Evolutionary conservation across 2,113 vertebrate genomes (phyloP), one percentile per base, ranked within the genome.

Genomic region (Megaceryle torquata): DNA sequence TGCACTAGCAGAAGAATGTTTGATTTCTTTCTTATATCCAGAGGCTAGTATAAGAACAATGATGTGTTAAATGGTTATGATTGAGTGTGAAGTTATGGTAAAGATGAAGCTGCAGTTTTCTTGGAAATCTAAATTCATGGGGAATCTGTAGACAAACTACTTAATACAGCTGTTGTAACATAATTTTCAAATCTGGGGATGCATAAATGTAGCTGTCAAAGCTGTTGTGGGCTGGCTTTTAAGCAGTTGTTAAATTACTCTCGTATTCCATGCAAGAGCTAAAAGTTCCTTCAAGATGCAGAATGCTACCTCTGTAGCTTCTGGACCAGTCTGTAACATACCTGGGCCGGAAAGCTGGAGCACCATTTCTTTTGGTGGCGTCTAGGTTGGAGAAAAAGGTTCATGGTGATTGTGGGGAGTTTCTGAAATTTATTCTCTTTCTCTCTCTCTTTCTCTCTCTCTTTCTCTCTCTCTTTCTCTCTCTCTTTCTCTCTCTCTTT

Each of bases 71-170:
- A 81, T 84, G 28, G 31, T 84, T 87, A 61, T 56, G 65, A 89
- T 10, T 44, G n/a, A 92, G 26, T 86, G 60, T 61, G 29, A 71
- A 65, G 56, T 78, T 89, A 51, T 12, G 31, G 80, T 83, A 90
- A 95, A 90, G 65, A 81, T 50, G 80, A 83, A 93, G 54, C 63
- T 86, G 35, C 35, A 64, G 24, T 88, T 86, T 63, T 78, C 28
- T 43, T 91, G 68, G 46, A 96, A 95, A 78, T 74, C 41, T 77
- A 35, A 93, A 78, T 90, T 72, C 83, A 59, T 51, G n/a, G 28
- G 3, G 12, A 93, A 28, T 68, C 37, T 78, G 15, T 74, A 69
- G 43, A 70, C 46, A 81, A 70, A 75, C 44, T 70, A 72, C 24
- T 77, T 83, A 44, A 11, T 59, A 83, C 26, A 15, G 17, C 15